phyloP scores from a whole-genome alignment of 2,888 invertebrate genomes.

The Philereme vetulata region DNA sequence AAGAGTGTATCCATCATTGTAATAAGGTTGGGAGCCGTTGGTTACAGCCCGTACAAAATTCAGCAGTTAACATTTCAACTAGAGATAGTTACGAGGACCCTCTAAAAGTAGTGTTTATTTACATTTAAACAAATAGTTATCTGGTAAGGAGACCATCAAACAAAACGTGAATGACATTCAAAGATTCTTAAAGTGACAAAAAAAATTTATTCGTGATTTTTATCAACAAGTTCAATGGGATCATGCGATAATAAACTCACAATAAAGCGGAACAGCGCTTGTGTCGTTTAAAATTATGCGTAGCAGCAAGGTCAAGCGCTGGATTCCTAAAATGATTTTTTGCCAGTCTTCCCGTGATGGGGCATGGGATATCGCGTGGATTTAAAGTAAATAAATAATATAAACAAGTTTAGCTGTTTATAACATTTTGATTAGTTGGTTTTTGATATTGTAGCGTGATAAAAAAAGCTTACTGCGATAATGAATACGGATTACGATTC shows the following conservation, averaged over 20 bases:
- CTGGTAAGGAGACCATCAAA: not conserved
- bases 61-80: no score
- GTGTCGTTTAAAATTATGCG: slow-evolving; percentile 38
- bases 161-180: slow-evolving; percentile 1
- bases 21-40: no score
- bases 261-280: slow-evolving; percentile 49
- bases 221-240: slow-evolving; percentile 43
- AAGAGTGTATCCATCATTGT: no score
- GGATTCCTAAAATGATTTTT: slow-evolving; percentile 36
- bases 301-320: slow-evolving; percentile 47
- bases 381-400: slow-evolving; percentile 29
- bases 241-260: slow-evolving; percentile 43
- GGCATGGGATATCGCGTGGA: slow-evolving; percentile 41
- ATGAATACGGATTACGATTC: slow-evolving; percentile 22
- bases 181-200: slow-evolving; percentile 12
- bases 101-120: no score
- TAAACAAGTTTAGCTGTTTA: slow-evolving; percentile 3
- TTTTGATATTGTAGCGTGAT: slow-evolving; percentile 30
- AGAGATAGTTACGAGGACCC: no score
- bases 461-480: slow-evolving; percentile 28
- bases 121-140: no score
- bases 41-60: no score
- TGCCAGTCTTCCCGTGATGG: slow-evolving; percentile 42
- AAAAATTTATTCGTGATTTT: slow-evolving; percentile 35
- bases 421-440: slow-evolving; percentile 19